Percentiles rank a stretch among this genome's conserved stretches.
Conservation (phyloP, 2,797 vertebrate species). For the Tympanoctomys barrerae region DNA sequence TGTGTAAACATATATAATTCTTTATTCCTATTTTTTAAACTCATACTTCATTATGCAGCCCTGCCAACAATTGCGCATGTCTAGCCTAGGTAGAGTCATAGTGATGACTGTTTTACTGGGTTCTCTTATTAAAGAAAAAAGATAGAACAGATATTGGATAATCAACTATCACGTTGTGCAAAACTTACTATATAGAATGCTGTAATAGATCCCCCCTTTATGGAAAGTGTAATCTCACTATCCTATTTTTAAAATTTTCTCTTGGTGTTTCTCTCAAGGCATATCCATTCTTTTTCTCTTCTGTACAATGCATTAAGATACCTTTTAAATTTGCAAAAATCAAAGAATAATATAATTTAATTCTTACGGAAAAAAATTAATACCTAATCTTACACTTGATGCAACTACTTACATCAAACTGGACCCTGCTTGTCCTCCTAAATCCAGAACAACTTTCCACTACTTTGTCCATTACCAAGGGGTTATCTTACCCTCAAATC, state of each 20-base stretch:
- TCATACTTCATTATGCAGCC: neutral
- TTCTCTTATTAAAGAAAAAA: neutral
- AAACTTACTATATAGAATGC: neutral
- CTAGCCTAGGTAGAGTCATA: neutral
- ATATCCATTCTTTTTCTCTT: neutral
- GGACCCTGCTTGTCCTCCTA: neutral
- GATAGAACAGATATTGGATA: neutral
- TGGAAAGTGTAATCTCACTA: neutral
- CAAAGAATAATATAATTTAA: neutral
- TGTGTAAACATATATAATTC: too few species aligned
- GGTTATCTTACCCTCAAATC: neutral
- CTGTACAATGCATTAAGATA: neutral
- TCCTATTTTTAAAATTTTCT: neutral
- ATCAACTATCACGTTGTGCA: neutral
- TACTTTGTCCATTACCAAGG: neutral
- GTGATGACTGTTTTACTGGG: neutral
- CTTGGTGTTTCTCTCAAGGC: neutral
- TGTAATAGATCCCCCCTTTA: neutral
- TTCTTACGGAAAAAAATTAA: neutral
- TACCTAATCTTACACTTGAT: neutral
- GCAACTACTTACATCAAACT: neutral
- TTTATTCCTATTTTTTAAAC: neutral
- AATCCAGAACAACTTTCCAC: accelerated
- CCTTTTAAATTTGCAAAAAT: neutral
- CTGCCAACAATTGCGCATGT: neutral